Base-by-base conservation (phyloP, 1,140 invertebrate genomes). In the Agrypnia vestita region DNA sequence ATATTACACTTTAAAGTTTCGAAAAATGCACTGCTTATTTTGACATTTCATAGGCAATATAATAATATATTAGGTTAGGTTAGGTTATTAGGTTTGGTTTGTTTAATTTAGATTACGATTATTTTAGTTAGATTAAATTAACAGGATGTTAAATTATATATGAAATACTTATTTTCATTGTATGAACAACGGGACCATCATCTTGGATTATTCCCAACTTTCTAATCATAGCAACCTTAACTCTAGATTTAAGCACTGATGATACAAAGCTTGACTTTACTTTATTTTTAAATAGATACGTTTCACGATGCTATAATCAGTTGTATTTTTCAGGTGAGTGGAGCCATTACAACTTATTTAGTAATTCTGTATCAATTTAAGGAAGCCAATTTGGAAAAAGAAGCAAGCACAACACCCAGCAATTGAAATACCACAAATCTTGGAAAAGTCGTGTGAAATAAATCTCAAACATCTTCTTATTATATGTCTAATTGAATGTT, bases 301-400 rank as follows among this genome's bases (percentile, higher is more conserved):
- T 12, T 11, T 13, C 13, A 53, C 1, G 6, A 53, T 53, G 6
- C 4, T 53, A 53, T 53, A 6, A 11, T 17, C 6, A 12, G 4
- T 53, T 17, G 0, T 17, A 56, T 3, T 19, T 71, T 51, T 21
- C 67, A 71, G 67, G 25, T 71, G 49, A 47, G 67, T 53, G 67
- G 67, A 49, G 67, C 67, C 17, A 71, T 71, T 13, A 71, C 67
- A 51, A 71, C 46, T 6, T 71, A 71, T 25, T 47, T 71, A 15
- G 67, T 71, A 19, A 51, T 71, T 53, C 46, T 71, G 46, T 71
- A 71, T 13, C 67, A 71, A 35, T 71, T 71, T 17, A 71, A 49
- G n/a, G 46, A 71, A 71, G 44, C 67, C 47, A 51, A 35, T 6
- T 35, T 35, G 25, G 25, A 35, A 6, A 35, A 35, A 35, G 25